Base-by-base conservation (phyloP, 2,888 invertebrate genomes). In the Epinotia nisella region DNA sequence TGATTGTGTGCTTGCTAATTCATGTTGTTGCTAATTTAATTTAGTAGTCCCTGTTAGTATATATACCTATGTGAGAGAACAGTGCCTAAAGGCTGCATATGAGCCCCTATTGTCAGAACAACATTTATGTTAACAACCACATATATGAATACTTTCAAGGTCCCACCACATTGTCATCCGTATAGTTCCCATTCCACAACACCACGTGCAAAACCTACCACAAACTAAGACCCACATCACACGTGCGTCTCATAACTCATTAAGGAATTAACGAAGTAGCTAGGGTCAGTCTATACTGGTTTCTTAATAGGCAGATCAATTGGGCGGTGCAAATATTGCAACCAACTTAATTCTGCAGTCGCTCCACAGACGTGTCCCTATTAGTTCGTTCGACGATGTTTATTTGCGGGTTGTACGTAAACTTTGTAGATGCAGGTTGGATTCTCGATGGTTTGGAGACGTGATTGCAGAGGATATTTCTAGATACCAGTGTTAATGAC, bases 241-340 rank as follows among this genome's bases (percentile, higher is more conserved):
- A 39, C 51, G 11, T 15, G n/a, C 15, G 51, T 51, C 45, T 58
- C 17, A n/a, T 61, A 68, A 49, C 29, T 53, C 35, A 60, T 60
- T 53, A 53, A 21, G n/a, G 19, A 35, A 49, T 11, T 51, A 35
- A 45, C 49, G 58, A 58, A 58, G 29, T 13, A 45, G 45, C 58
- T 58, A 17, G 70, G 70, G 49, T 58, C 70, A 64, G 58, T 58
- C 39, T 24, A 51, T 1, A 70, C 70, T 70, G 61, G 70, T 55
- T 62, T n/a, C 41, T 45, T 58, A 70, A 70, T 64, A 64, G 29
- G 17, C 58, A 58, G 56, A 64, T 70, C 64, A 70, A 70, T 70
- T 70, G 64, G 35, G 19, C 17, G 35, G 58, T 70, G 70, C 58
- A 64, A 51, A 56, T 62, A 62, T 19, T 58, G 45, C 70, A 58